Conservation (phyloP, 2,888 invertebrate genomes). For the Philereme transversata region DNA sequence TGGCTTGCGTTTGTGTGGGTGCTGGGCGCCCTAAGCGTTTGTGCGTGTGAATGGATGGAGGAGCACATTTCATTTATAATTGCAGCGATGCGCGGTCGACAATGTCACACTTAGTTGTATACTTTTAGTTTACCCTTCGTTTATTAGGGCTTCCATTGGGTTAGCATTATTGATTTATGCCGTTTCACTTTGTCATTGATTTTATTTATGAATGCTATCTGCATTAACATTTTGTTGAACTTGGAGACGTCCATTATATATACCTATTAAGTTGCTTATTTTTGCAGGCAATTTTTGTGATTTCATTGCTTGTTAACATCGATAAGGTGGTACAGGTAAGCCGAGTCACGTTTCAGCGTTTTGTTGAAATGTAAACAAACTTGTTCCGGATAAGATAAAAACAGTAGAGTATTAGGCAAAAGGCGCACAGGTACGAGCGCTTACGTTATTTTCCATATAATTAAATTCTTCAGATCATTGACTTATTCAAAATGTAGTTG, state of each 20-base stretch:
- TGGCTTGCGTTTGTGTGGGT: slow-evolving; percentile 59
- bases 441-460: slow-evolving; percentile 36
- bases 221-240: slow-evolving; percentile 15
- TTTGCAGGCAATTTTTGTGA: slow-evolving; percentile 63
- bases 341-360: slow-evolving; percentile 77
- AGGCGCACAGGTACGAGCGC: slow-evolving; percentile 39
- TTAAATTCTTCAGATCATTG: slow-evolving; percentile 25
- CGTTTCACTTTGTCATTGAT: slow-evolving; percentile 33
- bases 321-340: slow-evolving; percentile 76
- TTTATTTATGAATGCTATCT: slow-evolving; percentile 23
- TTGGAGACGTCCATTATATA: slow-evolving; percentile 21
- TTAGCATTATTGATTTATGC: slow-evolving; percentile 40
- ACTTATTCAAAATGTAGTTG: slow-evolving; percentile 18
- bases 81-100: slow-evolving; percentile 80
- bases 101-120: slow-evolving; percentile 72
- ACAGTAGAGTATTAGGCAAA: slow-evolving; percentile 51
- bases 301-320: slow-evolving; percentile 76
- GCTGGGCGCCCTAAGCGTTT: slow-evolving; percentile 75
- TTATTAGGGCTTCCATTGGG: slow-evolving; percentile 56
- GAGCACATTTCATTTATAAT: slow-evolving; percentile 84
- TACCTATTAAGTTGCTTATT: slow-evolving; percentile 35
- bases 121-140: slow-evolving; percentile 64
- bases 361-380: slow-evolving; percentile 81
- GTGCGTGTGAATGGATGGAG: slow-evolving; percentile 83
- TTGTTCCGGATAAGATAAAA: slow-evolving; percentile 82